Percentiles rank a stretch among this genome's conserved stretches.
phyloP scores from a whole-genome alignment of 2,888 invertebrate species.

The Synergus gifuensis region DNA sequence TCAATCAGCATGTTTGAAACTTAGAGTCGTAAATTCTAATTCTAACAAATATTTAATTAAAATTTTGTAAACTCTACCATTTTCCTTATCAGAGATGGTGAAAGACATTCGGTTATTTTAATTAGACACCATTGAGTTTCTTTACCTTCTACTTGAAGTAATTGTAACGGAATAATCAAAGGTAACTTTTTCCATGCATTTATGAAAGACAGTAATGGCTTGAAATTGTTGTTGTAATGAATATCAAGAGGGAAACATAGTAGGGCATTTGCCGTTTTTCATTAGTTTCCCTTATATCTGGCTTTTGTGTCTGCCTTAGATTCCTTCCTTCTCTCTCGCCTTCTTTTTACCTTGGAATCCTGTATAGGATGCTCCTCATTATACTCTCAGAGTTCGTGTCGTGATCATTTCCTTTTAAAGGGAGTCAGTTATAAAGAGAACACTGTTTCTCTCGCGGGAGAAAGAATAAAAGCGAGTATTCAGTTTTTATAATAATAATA shows the following conservation, averaged over 20 bases:
- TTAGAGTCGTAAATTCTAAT: too few relatives aligned
- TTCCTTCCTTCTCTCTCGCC: neutral
- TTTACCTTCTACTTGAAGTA: too few relatives aligned
- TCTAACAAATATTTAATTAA: too few relatives aligned
- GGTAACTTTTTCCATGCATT: neutral
- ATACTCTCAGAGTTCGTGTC: constrained; percentile 6
- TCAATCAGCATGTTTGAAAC: too few relatives aligned
- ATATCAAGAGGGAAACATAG: neutral
- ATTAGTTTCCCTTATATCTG: neutral
- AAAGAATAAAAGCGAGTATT: neutral
- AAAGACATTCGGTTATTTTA: too few relatives aligned
- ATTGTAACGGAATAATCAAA: too few relatives aligned
- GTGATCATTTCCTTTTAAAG: constrained; percentile 22
- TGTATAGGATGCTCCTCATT: constrained; percentile 16
- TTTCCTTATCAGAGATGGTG: too few relatives aligned
- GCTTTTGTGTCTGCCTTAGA: neutral
- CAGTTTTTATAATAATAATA: neutral
- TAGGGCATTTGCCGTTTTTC: neutral
- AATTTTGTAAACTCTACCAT: too few relatives aligned
- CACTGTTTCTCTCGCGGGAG: neutral
- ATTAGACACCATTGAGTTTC: too few relatives aligned
- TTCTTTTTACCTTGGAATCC: neutral
- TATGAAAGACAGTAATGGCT: neutral
- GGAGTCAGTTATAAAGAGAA: neutral
- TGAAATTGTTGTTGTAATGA: neutral